These are phyloP conservation scores for Clamator glandarius DNA, from an alignment of 2,797 vertebrate species.

Conservation along the genomic window DNA sequence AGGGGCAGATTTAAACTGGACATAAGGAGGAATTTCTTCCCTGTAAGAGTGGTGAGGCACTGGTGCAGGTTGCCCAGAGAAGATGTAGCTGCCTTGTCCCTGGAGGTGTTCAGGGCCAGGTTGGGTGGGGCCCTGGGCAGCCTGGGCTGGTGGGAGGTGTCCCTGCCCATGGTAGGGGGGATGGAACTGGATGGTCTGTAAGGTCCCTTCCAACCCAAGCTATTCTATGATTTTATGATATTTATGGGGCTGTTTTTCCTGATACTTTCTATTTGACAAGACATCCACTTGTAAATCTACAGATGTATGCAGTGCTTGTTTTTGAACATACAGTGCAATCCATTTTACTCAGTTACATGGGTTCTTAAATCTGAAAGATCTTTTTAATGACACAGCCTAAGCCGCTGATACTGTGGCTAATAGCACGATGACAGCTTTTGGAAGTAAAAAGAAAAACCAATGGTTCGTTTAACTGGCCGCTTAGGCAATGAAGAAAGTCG, in stretches of 20 bases:
- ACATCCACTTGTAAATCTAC: not conserved
- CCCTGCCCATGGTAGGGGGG: too few species aligned
- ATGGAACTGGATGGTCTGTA: too few species aligned
- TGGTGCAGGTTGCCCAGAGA: too few species aligned
- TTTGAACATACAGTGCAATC: slow-evolving; percentile 37
- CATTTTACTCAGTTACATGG: slow-evolving; percentile 48
- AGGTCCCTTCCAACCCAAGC: too few species aligned
- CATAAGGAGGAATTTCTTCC: too few species aligned
- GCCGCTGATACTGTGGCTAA: slow-evolving; percentile 58
- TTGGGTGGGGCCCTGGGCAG: too few species aligned
- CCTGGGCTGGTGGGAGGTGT: too few species aligned
- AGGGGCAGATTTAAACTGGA: too few species aligned
- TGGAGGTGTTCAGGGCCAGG: too few species aligned
- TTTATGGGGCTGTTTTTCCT: not conserved
- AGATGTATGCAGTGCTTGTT: slow-evolving; percentile 8
- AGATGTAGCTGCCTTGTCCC: too few species aligned
- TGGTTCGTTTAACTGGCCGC: not conserved
- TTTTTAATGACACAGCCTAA: slow-evolving; percentile 69
- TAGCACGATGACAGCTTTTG: slow-evolving; percentile 23
- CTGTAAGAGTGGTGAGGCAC: too few species aligned
- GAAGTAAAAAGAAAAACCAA: not conserved
- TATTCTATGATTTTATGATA: not conserved
- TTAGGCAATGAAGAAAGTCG: not conserved
- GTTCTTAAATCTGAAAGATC: slow-evolving; percentile 60
- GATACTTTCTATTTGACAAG: not conserved